Conservation (phyloP, 2,113 vertebrate species). For the Phasianus colchicus region DNA sequence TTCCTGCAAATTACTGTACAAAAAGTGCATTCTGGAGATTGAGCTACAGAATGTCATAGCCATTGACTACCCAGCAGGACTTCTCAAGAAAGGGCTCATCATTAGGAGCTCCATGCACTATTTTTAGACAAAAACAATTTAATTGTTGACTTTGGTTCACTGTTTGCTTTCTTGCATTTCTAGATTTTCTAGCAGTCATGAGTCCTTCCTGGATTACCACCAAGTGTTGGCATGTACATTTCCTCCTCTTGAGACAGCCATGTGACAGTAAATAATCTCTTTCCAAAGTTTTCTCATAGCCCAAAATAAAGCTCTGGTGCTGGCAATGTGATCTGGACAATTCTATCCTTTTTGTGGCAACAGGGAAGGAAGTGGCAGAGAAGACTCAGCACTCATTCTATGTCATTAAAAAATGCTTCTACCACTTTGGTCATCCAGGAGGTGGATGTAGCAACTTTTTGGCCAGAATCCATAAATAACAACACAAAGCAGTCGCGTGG, state of each 20-base stretch:
- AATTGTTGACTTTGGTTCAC: not conserved
- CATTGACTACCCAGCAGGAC: not conserved
- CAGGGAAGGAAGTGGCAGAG: not conserved
- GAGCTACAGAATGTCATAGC: not conserved
- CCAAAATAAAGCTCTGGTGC: not conserved
- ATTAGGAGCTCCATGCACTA: not conserved
- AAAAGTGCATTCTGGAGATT: not conserved
- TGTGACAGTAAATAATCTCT: not conserved
- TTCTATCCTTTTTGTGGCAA: slow-evolving; percentile 3
- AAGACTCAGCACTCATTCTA: not conserved
- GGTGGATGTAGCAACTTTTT: not conserved
- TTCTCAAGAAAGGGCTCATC: not conserved
- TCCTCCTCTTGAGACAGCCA: not conserved
- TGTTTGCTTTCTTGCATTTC: not conserved
- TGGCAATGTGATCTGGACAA: not conserved
- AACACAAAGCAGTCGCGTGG: not conserved
- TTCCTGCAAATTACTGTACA: not conserved
- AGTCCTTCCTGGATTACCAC: not conserved
- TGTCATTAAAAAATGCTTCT: slow-evolving; percentile 48
- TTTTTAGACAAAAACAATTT: not conserved
- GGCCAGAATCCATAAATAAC: not conserved
- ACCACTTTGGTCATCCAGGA: not conserved
- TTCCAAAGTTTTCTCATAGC: not conserved
- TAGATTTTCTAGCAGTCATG: slow-evolving; percentile 21
- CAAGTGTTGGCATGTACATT: not conserved